Evolutionary conservation across 2,888 invertebrate species (phyloP).

Genomic region (Ectropis crepuscularia): DNA sequence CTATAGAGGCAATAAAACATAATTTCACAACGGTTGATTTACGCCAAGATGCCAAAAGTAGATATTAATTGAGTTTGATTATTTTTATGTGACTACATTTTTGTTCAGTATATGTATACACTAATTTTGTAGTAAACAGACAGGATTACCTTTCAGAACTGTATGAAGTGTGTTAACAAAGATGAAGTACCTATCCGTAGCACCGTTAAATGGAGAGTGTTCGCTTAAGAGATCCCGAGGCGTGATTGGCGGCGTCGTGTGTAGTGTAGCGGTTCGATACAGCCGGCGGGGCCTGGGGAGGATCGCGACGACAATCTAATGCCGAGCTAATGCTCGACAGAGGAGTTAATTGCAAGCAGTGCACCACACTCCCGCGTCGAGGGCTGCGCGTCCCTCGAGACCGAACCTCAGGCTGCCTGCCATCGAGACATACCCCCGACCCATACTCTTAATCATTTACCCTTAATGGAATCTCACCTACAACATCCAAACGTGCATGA

Average conservation of each 20-base stretch:
- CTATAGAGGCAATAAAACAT: no score
- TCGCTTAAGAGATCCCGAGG: neutral
- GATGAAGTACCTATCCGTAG: no score
- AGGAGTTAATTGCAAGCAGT: slow-evolving; percentile 81
- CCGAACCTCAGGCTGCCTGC: slow-evolving; percentile 33
- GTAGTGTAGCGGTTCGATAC: slow-evolving; percentile 42
- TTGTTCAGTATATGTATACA: no score
- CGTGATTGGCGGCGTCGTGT: slow-evolving; percentile 15
- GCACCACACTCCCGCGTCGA: slow-evolving; percentile 70
- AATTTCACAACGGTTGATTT: no score
- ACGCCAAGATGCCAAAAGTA: no score
- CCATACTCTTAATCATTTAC: slow-evolving; percentile 78
- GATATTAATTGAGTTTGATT: no score
- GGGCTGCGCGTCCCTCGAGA: slow-evolving; percentile 64
- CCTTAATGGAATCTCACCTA: slow-evolving; percentile 76
- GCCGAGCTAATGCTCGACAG: slow-evolving; percentile 74
- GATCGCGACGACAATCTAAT: slow-evolving; percentile 58
- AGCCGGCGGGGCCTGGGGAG: slow-evolving; percentile 41
- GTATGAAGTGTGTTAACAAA: no score
- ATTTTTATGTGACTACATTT: no score
- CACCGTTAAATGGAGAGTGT: no score
- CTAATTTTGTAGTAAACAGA: no score
- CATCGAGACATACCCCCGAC: slow-evolving; percentile 39
- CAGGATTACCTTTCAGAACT: no score
- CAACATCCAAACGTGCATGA: slow-evolving; percentile 75